Base-by-base conservation (phyloP, 2,888 invertebrate species). In the Capitulum mitella region DNA sequence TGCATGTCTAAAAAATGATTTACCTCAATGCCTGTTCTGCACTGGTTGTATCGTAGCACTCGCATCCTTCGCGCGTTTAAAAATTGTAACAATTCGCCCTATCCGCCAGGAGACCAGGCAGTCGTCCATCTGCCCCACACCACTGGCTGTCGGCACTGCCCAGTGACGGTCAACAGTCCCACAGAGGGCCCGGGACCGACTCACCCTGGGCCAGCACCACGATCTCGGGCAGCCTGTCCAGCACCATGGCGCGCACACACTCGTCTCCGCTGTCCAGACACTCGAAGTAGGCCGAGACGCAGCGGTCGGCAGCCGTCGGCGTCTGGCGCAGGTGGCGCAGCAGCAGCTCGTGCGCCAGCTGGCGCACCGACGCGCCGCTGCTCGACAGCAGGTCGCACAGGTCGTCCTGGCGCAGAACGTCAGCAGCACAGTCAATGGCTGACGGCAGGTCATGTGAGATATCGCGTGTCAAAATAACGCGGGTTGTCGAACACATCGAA, bases 171-270 rank as follows among this genome's bases (percentile, higher is more conserved):
- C n/a, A n/a, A n/a, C n/a, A n/a, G n/a, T n/a, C n/a, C n/a, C n/a
- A n/a, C n/a, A n/a, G n/a, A n/a, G n/a, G n/a, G n/a, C n/a, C n/a
- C n/a, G n/a, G n/a, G n/a, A n/a, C n/a, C n/a, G n/a, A n/a, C 85
- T 93, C 91, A 86, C 96, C 97, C 90, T 82, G 81, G 58, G 80
- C 70, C 58, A 94, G 91, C 22, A 93, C 88, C 78, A 92, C 89
- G 81, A 96, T 90, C 83, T 95, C 95, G 0, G 95, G 92, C 77
- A 97, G 87, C 85, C 91, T 91, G 82, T 94, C 94, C 76, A 97
- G 88, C 46, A 93, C 91, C 0, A 92, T 90, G 82, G 90, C 89
- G 0, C 93, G 90, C 61, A 97, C 89, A 81, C 94, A 93, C 0
- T 93, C 91, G 84, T 93, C 91, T 74, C 89, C 88, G 81, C 92